These are phyloP conservation scores for Passerina amoena DNA, from an alignment of 2,113 vertebrate species.

Conservation along the genomic window DNA sequence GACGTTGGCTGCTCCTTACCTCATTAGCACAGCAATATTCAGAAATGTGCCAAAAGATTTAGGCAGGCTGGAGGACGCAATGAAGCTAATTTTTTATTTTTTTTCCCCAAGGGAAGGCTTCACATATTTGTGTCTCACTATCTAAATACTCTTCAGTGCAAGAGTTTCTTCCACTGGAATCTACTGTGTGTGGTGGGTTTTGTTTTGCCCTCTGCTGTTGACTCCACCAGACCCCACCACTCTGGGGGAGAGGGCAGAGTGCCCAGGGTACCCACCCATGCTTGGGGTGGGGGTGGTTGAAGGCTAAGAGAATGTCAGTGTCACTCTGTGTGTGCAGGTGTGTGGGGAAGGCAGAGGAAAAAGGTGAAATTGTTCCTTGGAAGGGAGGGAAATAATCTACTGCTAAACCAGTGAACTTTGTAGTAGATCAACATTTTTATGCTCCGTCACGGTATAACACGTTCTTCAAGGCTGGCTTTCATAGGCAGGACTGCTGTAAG, in stretches of 20 bases:
- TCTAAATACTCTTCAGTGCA: neutral
- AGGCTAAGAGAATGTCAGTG: neutral
- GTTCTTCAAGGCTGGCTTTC: neutral
- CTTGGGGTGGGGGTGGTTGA: neutral
- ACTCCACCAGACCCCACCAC: neutral
- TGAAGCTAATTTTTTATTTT: neutral
- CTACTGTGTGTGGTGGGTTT: accelerated
- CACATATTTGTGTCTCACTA: neutral
- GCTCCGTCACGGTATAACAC: neutral
- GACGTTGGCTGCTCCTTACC: neutral
- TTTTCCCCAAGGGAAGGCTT: neutral
- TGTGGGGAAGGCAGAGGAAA: neutral
- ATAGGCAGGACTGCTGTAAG: neutral
- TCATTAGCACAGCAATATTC: slow-evolving; percentile 5
- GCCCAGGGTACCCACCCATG: accelerated
- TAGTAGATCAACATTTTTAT: neutral
- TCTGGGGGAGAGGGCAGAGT: accelerated
- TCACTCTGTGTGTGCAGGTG: accelerated
- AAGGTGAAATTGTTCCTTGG: neutral
- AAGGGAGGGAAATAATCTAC: neutral
- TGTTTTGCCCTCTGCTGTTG: neutral
- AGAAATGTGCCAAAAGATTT: neutral
- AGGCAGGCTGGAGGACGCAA: neutral
- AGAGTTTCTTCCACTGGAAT: neutral
- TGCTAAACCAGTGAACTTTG: neutral